These are phyloP conservation scores for Micrastur ruficollis DNA, from an alignment of 2,797 vertebrate genomes.

Conservation along the genomic window DNA sequence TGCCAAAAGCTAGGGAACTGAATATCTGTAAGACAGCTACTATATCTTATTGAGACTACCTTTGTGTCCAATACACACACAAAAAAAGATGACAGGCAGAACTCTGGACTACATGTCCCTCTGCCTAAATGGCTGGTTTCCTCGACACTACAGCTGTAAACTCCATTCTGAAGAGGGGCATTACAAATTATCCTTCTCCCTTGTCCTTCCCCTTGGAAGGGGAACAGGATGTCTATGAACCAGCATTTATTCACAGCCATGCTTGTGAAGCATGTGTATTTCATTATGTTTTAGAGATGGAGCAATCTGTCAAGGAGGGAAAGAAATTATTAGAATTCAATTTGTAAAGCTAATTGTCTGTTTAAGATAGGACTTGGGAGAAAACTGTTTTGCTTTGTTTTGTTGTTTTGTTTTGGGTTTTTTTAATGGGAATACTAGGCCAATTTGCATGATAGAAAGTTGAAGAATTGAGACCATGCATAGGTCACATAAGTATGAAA, in stretches of 20 bases:
- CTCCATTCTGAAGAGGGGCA: neutral
- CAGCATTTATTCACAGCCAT: neutral
- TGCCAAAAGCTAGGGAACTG: neutral
- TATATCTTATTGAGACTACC: neutral
- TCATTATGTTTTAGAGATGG: neutral
- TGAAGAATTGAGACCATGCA: neutral
- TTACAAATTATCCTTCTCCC: neutral
- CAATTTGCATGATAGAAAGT: neutral
- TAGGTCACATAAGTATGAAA: neutral
- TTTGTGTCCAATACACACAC: neutral
- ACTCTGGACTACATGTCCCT: neutral
- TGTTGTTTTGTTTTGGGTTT: neutral
- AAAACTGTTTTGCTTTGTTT: neutral
- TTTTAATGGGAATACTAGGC: neutral
- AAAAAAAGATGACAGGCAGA: neutral
- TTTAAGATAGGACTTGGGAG: neutral
- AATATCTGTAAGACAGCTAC: neutral
- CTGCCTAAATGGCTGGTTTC: neutral
- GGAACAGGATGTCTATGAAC: neutral
- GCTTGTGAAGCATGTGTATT: neutral
- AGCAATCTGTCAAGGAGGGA: neutral
- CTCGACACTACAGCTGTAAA: neutral
- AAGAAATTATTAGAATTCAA: neutral
- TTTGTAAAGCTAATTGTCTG: neutral
- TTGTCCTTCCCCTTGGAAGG: neutral